Base-by-base conservation (phyloP, 1,140 invertebrate genomes). In the Leptinotarsa texana region DNA sequence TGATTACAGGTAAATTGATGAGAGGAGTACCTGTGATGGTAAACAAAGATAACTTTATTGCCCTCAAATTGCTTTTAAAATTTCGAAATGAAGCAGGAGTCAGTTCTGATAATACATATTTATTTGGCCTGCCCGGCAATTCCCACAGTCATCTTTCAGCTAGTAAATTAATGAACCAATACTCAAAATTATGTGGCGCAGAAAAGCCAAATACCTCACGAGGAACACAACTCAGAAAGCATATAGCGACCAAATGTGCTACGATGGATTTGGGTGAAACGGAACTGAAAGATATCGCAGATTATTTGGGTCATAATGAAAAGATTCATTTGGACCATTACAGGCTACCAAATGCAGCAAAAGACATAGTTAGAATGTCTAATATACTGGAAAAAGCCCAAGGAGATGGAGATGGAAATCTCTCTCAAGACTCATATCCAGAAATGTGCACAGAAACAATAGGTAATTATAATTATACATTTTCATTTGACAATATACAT, bases 361-460 rank as follows among this genome's bases (percentile, higher is more conserved):
- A 42, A 69, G 67, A 69, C 17, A 69, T 69, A 6, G 18, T 49
- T n/a, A 47, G 67, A 49, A 69, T 69, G 67, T 69, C 67, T 18
- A 42, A 69, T 47, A 13, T 72, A 13, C 17, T 73, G 27, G 22
- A 73, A 63, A 48, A 17, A 66, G 67, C 67, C n/a, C 27, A 69
- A 69, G 67, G n/a, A 8, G 63, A n/a, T 21, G 21, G 0, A 57
- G n/a, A 57, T 57, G 27, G 27, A 33, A 33, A 33, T 33, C 27
- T 33, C 27, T 33, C 27, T 33, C 27, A 33, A 33, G 27, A 33
- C 27, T 33, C 27, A 1, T 33, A 33, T 33, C 27, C 27, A 33
- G 6, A 33, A 33, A 33, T 33, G 27, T 33, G 27, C 27, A 33
- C 27, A 6, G 27, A 33, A 33, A 27, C 27, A 27, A 27, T 27